Conservation (phyloP, 2,888 invertebrate species). For the Tinea pellionella region DNA sequence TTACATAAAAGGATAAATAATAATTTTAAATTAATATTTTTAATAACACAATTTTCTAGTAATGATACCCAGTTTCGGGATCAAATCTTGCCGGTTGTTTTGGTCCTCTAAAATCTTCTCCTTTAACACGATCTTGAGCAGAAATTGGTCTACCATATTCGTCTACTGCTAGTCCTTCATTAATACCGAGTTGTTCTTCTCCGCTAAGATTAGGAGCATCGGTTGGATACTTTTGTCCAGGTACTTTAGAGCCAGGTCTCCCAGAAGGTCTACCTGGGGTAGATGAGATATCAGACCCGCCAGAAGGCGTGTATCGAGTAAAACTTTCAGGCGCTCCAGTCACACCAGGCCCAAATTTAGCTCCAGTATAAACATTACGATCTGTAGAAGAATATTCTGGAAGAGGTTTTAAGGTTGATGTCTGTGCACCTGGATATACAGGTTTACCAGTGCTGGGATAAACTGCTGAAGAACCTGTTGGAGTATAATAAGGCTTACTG, state of each 20-base stretch:
- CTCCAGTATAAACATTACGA: neutral
- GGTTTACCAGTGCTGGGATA: neutral
- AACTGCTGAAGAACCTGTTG: neutral
- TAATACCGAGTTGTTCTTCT: neutral
- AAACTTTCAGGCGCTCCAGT: neutral
- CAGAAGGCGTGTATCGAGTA: neutral
- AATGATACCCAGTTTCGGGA: slow-evolving; percentile 44
- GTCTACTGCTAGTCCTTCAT: slow-evolving; percentile 12
- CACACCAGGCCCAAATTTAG: neutral
- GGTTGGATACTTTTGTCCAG: no score
- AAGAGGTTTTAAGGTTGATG: neutral
- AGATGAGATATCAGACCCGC: neutral
- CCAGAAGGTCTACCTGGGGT: neutral
- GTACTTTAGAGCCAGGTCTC: neutral
- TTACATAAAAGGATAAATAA: neutral
- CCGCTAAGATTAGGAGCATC: neutral
- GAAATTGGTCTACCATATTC: slow-evolving; percentile 16
- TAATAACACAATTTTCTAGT: slow-evolving; percentile 24
- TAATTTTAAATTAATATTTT: neutral
- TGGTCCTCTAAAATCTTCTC: slow-evolving; percentile 50
- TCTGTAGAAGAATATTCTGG: neutral
- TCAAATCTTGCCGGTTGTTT: slow-evolving; percentile 42
- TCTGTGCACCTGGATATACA: neutral
- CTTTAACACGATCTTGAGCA: slow-evolving; percentile 20
- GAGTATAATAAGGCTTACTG: neutral